Conservation (phyloP, 2,113 vertebrate genomes). For the Psephotus haematonotus region DNA sequence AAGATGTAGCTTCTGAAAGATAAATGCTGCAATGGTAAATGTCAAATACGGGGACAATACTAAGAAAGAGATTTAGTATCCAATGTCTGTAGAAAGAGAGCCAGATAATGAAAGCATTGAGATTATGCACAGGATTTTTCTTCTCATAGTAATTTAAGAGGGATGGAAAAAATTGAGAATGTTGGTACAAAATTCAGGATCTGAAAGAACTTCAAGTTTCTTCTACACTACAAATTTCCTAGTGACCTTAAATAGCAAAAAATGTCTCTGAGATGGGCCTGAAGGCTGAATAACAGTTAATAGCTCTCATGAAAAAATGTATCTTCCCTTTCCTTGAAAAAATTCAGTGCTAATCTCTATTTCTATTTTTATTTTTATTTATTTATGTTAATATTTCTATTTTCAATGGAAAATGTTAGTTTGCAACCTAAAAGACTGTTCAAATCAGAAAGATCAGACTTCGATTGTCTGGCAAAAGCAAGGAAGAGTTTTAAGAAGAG, state of each 20-base stretch:
- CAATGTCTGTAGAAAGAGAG: neutral
- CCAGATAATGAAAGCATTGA: neutral
- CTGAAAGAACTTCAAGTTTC: neutral
- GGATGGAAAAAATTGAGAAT: neutral
- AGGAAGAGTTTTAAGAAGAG: neutral
- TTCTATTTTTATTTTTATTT: neutral
- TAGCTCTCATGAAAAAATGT: neutral
- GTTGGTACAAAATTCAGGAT: neutral
- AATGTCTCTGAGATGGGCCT: neutral
- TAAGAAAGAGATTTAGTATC: conserved; percentile 53
- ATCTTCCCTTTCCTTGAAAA: neutral
- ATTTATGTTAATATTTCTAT: neutral
- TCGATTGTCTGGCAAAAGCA: neutral
- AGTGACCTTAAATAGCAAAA: neutral
- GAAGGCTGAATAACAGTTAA: neutral
- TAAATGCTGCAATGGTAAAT: conserved; percentile 31
- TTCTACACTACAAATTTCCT: neutral
- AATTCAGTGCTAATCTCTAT: neutral
- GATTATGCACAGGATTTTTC: neutral
- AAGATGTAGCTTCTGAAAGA: conserved; percentile 47
- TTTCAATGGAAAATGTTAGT: neutral
- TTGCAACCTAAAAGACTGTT: neutral
- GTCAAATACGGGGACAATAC: conserved; percentile 18
- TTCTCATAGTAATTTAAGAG: neutral
- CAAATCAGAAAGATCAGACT: neutral